Percentiles rank a stretch among this genome's conserved stretches.
These are phyloP conservation scores for Silvanus unidentatus DNA, from an alignment of 2,888 invertebrate genomes.

Conservation along the genomic window DNA sequence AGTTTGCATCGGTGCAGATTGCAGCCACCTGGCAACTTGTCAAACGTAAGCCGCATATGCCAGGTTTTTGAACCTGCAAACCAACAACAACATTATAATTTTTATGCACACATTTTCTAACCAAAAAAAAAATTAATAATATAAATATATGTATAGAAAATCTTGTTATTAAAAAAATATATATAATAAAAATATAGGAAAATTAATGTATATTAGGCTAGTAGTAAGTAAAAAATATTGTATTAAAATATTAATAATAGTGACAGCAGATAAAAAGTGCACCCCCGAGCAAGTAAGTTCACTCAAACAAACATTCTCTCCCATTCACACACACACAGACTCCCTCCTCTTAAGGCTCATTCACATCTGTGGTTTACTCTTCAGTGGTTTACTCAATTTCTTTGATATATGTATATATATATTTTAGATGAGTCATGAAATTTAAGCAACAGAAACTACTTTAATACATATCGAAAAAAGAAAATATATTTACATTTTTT, in stretches of 20 bases:
- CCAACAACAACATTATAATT: constrained; percentile 45
- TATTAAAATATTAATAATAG: constrained; percentile 19
- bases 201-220: too few relatives aligned
- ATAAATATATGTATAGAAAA: neutral
- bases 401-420: too few relatives aligned
- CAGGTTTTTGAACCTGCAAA: constrained; percentile 91
- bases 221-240: neutral
- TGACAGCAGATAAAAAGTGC: constrained; percentile 46
- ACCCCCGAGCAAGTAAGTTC: constrained; percentile 41
- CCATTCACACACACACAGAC: constrained; percentile 14
- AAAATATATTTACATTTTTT: too few relatives aligned
- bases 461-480: too few relatives aligned
- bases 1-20: constrained; percentile 91
- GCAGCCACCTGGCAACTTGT: constrained; percentile 86
- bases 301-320: constrained; percentile 5
- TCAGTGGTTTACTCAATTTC: too few relatives aligned
- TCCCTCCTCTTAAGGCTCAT: too few relatives aligned
- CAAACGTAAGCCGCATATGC: constrained; percentile 92
- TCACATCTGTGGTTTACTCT: too few relatives aligned
- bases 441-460: too few relatives aligned
- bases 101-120: neutral
- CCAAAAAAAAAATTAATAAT: neutral
- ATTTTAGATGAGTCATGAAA: too few relatives aligned
- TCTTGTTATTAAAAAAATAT: neutral
- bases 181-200: neutral